Percentiles rank a stretch among this genome's conserved stretches.
These are phyloP conservation scores for Lagopus muta DNA, from an alignment of 2,113 vertebrate species.

Conservation along the genomic window DNA sequence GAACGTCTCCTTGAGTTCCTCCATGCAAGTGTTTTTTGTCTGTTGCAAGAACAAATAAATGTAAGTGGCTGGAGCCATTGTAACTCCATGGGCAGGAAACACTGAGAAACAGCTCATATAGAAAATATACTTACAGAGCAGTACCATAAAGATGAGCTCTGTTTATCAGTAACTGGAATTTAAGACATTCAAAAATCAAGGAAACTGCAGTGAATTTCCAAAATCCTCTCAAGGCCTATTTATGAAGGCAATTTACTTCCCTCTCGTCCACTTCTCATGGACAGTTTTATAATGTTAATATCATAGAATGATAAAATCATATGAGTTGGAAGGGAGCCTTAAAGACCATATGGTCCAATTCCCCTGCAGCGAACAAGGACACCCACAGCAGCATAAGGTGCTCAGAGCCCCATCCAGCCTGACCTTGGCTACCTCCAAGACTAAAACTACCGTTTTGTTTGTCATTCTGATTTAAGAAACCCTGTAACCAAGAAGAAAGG, in stretches of 20 bases:
- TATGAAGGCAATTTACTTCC: background rate
- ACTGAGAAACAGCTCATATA: background rate
- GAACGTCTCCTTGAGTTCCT: background rate
- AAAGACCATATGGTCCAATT: too few species aligned
- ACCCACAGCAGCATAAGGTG: too few species aligned
- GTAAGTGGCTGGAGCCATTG: background rate
- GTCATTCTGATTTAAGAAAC: background rate
- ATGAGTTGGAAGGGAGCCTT: too few species aligned
- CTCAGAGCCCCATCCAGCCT: too few species aligned
- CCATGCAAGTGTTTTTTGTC: rapidly evolving
- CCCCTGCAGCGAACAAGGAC: too few species aligned
- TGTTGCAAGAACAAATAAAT: background rate
- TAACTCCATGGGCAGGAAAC: background rate
- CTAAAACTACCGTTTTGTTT: background rate
- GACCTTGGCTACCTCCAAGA: background rate
- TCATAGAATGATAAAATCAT: too few species aligned
- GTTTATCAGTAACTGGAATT: background rate
- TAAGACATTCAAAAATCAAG: background rate
- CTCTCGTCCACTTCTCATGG: background rate
- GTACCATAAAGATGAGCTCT: background rate
- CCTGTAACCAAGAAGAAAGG: background rate
- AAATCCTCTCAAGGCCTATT: background rate
- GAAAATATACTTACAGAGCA: background rate
- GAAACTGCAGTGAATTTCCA: background rate
- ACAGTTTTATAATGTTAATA: background rate